These are phyloP conservation scores for Pyralis farinalis DNA, from an alignment of 2,888 invertebrate species.

Conservation along the genomic window DNA sequence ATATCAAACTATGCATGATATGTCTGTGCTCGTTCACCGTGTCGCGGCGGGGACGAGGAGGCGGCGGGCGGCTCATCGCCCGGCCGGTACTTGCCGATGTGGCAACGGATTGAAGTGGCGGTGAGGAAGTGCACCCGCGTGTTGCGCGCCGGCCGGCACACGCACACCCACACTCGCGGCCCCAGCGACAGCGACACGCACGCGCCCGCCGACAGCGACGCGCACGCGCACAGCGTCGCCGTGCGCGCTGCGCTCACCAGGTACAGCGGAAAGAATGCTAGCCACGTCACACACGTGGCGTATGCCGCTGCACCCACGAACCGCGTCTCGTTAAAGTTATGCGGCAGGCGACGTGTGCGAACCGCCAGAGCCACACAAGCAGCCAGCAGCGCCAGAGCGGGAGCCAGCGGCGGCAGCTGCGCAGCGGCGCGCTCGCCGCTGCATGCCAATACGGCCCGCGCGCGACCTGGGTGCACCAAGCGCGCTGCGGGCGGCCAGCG, in stretches of 20 bases:
- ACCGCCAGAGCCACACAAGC: slow-evolving; percentile 90
- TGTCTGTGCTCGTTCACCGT: too few relatives aligned
- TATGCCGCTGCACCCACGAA: slow-evolving; percentile 91
- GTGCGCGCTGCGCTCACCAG: slow-evolving; percentile 40
- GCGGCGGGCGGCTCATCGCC: neutral
- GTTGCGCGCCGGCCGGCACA: slow-evolving; percentile 88
- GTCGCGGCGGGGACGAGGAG: too few relatives aligned
- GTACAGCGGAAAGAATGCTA: slow-evolving; percentile 89
- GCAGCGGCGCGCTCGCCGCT: slow-evolving; percentile 71
- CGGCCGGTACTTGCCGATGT: slow-evolving; percentile 74
- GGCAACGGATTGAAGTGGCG: slow-evolving; percentile 86
- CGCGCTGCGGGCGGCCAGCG: slow-evolving; percentile 67
- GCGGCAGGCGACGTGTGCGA: slow-evolving; percentile 88
- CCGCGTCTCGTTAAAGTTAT: slow-evolving; percentile 90
- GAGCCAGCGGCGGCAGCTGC: slow-evolving; percentile 83
- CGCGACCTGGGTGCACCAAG: slow-evolving; percentile 68
- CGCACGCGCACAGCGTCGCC: slow-evolving; percentile 80
- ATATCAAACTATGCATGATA: too few relatives aligned
- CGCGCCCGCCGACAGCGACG: slow-evolving; percentile 87
- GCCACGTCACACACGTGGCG: slow-evolving; percentile 89
- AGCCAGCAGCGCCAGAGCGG: slow-evolving; percentile 85
- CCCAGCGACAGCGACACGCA: slow-evolving; percentile 87
- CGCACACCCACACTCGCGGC: slow-evolving; percentile 86
- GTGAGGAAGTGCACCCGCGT: slow-evolving; percentile 88
- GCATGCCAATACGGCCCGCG: slow-evolving; percentile 83